Conservation (phyloP, 2,888 invertebrate genomes). For the Synanthedon vespiformis region DNA sequence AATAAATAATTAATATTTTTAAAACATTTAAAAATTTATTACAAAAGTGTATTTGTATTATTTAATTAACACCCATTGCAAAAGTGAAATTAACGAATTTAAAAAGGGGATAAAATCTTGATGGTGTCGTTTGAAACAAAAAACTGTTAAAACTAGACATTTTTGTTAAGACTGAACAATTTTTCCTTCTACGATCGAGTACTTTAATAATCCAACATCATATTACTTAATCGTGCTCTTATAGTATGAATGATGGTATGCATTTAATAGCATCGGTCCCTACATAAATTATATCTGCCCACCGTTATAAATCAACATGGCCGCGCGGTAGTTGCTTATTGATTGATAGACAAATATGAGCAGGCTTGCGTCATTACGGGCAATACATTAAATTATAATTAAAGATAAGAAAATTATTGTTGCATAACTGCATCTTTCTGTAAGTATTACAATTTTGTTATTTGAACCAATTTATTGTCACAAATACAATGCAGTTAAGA, state of each 20-base stretch:
- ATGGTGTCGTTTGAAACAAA: too few species aligned
- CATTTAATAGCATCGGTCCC: constrained; percentile 10
- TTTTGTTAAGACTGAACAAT: not conserved
- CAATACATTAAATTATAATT: not conserved
- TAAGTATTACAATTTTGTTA: not conserved
- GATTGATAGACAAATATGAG: constrained; percentile 16
- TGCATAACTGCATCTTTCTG: constrained; percentile 4
- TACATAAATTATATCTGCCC: constrained; percentile 24
- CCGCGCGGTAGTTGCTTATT: constrained; percentile 10
- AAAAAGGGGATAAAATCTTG: too few species aligned
- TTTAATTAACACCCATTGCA: too few species aligned
- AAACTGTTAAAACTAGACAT: too few species aligned
- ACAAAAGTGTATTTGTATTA: too few species aligned
- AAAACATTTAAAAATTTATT: too few species aligned
- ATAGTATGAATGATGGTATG: not conserved
- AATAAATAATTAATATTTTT: too few species aligned
- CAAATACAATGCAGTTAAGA: too few species aligned
- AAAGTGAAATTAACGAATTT: too few species aligned
- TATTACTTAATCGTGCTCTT: not conserved
- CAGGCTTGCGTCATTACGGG: not conserved
- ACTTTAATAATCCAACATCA: not conserved
- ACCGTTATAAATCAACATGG: constrained; percentile 20
- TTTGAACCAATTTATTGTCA: too few species aligned
- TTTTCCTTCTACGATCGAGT: not conserved
- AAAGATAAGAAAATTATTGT: not conserved